Base-by-base conservation (phyloP, 2,113 vertebrate species). In the Ictalurus furcatus region DNA sequence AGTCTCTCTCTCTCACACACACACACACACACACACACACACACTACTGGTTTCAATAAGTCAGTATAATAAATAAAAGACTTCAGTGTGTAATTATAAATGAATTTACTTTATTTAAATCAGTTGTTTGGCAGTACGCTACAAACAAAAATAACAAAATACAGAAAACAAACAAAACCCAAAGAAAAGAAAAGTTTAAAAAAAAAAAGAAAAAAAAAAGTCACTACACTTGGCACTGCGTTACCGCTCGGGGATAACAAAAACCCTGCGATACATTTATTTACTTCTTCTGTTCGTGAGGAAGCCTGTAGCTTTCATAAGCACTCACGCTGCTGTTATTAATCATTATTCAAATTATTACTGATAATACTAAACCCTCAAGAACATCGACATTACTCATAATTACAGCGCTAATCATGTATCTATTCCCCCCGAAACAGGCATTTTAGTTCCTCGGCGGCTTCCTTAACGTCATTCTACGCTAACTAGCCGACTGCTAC, bases 161-260 rank as follows among this genome's bases (percentile, higher is more conserved):
- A 90, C 90, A 85, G 71, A 92, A 87, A 90, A 91, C 30, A 93
- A 93, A 91, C 89, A 90, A 94, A 95, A 93, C 92, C 94, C 74
- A 2, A 92, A 84, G 88, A 92, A 37, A 93, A 93, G 90, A 90
- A 89, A 94, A 95, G 92, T 93, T 34, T 34, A 34, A 34, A 58
- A 28, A 44, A 12, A 44, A 44, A 48, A 1, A 92, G 80, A 89
- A 92, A 34, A 93, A 93, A 90, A 90, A 89, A 94, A 95, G 92
- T 93, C 94, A 95, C 90, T 94, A 91, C 74, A 93, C 94, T 96
- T 96, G 96, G 96, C 95, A 96, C 95, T 92, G 93, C 86, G 91
- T 95, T 93, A 95, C 90, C 78, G 76, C 89, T 91, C 81, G 91
- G 90, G 90, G 89, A 83, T 65, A 85, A 28, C 21, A 14, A 28